Conservation (phyloP, 2,888 invertebrate genomes). For the Ecdyonurus torrentis region DNA sequence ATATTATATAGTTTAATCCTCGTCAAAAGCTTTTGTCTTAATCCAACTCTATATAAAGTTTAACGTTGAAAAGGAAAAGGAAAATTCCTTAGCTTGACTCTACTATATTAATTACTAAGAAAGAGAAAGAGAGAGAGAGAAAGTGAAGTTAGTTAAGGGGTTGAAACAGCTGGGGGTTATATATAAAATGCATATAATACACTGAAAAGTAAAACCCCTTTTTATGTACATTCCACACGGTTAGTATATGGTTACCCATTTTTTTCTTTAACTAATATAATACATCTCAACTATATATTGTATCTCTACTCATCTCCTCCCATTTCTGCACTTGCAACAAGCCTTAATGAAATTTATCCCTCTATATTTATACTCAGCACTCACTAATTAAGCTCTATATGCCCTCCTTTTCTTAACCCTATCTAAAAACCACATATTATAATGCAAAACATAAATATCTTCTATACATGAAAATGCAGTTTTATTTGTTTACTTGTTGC, state of each 20-base stretch:
- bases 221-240: background rate
- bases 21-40: background rate
- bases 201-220: background rate
- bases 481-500: too few species aligned
- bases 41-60: too few species aligned
- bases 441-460: background rate
- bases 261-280: background rate
- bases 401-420: too few species aligned
- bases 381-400: background rate
- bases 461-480: too few species aligned
- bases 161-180: background rate
- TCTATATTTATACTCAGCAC: background rate
- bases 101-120: background rate
- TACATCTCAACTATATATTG: too few species aligned
- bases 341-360: background rate
- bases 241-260: background rate
- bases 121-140: background rate
- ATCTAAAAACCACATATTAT: background rate
- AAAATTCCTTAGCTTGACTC: background rate
- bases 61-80: background rate
- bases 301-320: background rate
- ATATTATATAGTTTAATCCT: background rate
- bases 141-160: background rate
- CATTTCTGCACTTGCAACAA: background rate
- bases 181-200: background rate